phyloP scores from a whole-genome alignment of 1,140 invertebrate species.

The Belonocnema kinseyi region DNA sequence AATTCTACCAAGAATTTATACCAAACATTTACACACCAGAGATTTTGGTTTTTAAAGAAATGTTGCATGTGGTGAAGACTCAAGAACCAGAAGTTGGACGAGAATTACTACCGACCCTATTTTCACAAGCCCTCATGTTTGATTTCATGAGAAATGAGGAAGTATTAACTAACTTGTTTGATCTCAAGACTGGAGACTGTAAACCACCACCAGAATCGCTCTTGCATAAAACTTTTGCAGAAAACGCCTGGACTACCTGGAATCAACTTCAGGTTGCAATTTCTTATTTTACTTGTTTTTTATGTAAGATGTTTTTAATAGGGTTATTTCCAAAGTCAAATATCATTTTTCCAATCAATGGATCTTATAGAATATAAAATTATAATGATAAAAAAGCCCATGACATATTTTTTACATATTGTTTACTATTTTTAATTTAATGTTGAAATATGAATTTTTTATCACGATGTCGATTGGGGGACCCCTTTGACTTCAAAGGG shows the following conservation, averaged over 20 bases:
- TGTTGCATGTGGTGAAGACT: constrained; percentile 79
- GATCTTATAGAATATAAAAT: too few relatives aligned
- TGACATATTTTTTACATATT: too few relatives aligned
- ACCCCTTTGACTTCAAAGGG: too few relatives aligned
- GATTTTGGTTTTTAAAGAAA: constrained; percentile 82
- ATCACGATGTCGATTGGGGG: too few relatives aligned
- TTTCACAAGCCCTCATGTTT: constrained; percentile 85
- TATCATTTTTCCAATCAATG: too few relatives aligned
- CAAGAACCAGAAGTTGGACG: constrained; percentile 72
- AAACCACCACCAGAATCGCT: constrained; percentile 55
- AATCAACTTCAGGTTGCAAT: constrained; percentile 48
- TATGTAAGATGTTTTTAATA: constrained; percentile 24
- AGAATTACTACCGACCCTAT: constrained; percentile 82
- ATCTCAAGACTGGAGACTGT: constrained; percentile 45
- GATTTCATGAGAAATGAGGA: constrained; percentile 66
- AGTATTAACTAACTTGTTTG: constrained; percentile 38
- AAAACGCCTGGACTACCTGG: constrained; percentile 54
- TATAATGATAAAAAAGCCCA: too few relatives aligned
- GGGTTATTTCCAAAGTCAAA: too few relatives aligned
- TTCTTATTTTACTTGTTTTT: neutral
- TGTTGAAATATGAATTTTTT: too few relatives aligned
- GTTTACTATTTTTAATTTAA: too few relatives aligned
- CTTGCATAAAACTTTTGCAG: constrained; percentile 42
- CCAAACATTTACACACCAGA: constrained; percentile 89
- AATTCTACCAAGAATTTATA: constrained; percentile 83